Conservation (phyloP, 2,113 vertebrate species). For the Jacana jacana region DNA sequence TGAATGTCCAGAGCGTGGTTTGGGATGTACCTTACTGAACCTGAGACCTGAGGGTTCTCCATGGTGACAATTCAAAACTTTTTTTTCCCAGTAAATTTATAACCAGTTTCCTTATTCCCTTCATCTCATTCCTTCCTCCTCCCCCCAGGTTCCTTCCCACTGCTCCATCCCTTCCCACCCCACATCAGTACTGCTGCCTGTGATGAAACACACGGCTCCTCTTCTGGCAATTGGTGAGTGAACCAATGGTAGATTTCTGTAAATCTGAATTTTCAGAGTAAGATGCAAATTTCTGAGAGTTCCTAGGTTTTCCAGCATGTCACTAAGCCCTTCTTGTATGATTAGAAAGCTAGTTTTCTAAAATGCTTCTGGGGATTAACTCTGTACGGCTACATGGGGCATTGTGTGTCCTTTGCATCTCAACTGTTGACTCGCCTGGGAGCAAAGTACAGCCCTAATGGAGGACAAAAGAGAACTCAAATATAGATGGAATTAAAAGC, state of each 20-base stretch:
- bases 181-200: accelerated
- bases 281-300: background rate
- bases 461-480: background rate
- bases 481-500: background rate
- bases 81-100: background rate
- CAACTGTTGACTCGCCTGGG: accelerated
- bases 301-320: background rate
- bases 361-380: background rate
- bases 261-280: background rate
- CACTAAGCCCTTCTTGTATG: background rate
- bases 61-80: background rate
- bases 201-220: accelerated
- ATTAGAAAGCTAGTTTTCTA: background rate
- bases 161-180: background rate
- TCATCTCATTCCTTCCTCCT: background rate
- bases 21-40: background rate
- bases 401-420: background rate
- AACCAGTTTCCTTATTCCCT: background rate
- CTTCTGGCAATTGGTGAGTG: background rate
- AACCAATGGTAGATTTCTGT: background rate
- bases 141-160: background rate
- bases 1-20: accelerated
- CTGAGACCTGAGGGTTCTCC: background rate
- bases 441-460: background rate
- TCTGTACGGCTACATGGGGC: accelerated